Conservation (phyloP, 1,140 invertebrate species). For the Homarus americanus region DNA sequence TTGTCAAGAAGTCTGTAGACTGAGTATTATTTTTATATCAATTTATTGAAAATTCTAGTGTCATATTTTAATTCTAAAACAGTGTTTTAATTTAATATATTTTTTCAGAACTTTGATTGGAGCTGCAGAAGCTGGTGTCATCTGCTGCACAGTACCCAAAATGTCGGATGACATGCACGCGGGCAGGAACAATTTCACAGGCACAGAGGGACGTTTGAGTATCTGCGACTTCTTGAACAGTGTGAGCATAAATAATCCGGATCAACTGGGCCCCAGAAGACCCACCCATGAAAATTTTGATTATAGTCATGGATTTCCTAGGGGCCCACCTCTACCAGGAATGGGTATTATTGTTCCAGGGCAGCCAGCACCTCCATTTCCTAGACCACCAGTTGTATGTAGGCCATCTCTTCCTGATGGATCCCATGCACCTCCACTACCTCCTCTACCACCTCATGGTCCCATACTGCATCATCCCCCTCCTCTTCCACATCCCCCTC, state of each 20-base stretch:
- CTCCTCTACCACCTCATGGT: neutral
- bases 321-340: constrained; percentile 1
- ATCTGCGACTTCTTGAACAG: constrained; percentile 12
- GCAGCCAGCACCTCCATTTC: constrained; percentile 21
- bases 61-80: too few species aligned
- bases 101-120: neutral
- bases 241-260: constrained; percentile 13
- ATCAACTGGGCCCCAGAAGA: neutral
- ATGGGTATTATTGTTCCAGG: constrained; percentile 30
- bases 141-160: neutral
- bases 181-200: neutral
- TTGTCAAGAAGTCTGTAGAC: too few species aligned
- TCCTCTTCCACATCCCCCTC: constrained; percentile 5
- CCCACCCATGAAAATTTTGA: constrained; percentile 4
- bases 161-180: constrained; percentile 1
- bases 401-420: constrained; percentile 23
- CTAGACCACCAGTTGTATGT: constrained; percentile 8
- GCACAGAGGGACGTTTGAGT: neutral
- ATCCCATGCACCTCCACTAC: neutral
- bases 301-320: neutral
- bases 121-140: neutral
- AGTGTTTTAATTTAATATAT: neutral
- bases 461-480: neutral
- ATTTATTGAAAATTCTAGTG: too few species aligned
- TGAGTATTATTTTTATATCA: too few species aligned